Base-by-base conservation (phyloP, 2,888 invertebrate species). In the Cryptocheilus praepositus region DNA sequence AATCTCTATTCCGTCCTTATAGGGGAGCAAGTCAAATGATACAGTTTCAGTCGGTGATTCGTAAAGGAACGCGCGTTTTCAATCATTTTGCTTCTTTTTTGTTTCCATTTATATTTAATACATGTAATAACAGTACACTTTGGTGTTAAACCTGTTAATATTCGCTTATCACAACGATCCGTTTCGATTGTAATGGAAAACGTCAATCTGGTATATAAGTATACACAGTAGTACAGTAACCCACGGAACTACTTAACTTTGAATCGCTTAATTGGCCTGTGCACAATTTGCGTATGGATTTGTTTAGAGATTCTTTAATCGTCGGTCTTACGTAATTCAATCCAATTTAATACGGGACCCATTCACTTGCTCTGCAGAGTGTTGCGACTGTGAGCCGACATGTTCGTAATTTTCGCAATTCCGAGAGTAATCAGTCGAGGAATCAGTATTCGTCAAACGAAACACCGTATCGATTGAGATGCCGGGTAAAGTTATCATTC, bases 281-380 rank as follows among this genome's bases (percentile, higher is more conserved):
- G 67, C 57, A 66, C 71, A 69, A 65, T 67, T 67, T 63, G 66
- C 61, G 75, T 72, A 80, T 74, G 71, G 77, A 77, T 80, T 80
- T 79, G 76, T 76, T 76, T 67, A 59, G 76, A 60, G 65, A 70
- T 79, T 77, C 80, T 78, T 80, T 76, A 79, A 79, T 80, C 77
- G 60, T 57, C 63, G 59, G 55, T 63, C 71, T 79, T 79, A 79
- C 74, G 74, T 80, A 79, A 79, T 67, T 54, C 67, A 67, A 80
- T 80, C 78, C 73, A 80, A 80, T 79, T 79, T 80, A 80, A 70
- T 69, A 44, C 25, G 5, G 36, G 11, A 36, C 7, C 1, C 70
- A 64, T 52, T 45, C 57, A 67, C 69, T 49, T 54, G 57, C 59
- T 59, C 61, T 59, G 25, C 36, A 1, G 28, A 36, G 8, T 11